Evolutionary conservation across 2,797 vertebrate genomes (phyloP).

Genomic region (Adelosebastes latens): DNA sequence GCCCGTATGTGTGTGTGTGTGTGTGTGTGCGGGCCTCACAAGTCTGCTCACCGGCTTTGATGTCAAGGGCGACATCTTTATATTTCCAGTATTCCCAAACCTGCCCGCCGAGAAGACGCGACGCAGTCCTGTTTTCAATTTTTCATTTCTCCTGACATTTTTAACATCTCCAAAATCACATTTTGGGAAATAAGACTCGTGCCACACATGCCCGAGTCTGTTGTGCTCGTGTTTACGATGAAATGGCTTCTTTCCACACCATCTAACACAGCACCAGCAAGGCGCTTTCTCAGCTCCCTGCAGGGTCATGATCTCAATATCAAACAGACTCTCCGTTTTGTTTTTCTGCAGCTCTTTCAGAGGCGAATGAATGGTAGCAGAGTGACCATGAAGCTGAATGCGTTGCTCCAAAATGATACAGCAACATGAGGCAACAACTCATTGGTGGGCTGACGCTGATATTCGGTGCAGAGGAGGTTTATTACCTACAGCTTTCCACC

Average conservation of each 20-base stretch:
- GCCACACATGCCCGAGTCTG: constrained; percentile 29
- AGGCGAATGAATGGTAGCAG: constrained; percentile 10
- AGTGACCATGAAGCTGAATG: constrained; percentile 33
- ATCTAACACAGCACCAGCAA: constrained; percentile 25
- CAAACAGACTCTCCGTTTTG: constrained; percentile 41
- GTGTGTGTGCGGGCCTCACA: background rate
- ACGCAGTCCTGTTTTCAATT: constrained; percentile 29
- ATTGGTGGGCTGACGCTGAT: constrained; percentile 3
- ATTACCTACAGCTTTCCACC: constrained; percentile 36
- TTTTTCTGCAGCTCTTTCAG: constrained; percentile 32
- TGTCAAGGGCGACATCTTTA: constrained; percentile 64
- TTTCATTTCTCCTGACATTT: constrained; percentile 52
- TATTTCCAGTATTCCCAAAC: constrained; percentile 28
- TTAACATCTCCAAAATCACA: constrained; percentile 60
- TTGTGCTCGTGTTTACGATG: constrained; percentile 11
- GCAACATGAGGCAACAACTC: constrained; percentile 21
- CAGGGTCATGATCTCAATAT: constrained; percentile 65
- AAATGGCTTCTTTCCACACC: constrained; percentile 55
- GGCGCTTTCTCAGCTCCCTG: constrained; percentile 29
- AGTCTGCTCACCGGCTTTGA: constrained; percentile 46
- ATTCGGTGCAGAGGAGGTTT: constrained; percentile 29
- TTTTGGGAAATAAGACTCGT: constrained; percentile 47
- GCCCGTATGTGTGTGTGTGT: constrained; percentile 11
- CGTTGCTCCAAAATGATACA: constrained; percentile 1
- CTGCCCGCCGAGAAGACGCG: background rate